Percentiles rank a stretch among this genome's conserved stretches.
phyloP scores from a whole-genome alignment of 2,888 invertebrate genomes.

The Dasypogon diadema region DNA sequence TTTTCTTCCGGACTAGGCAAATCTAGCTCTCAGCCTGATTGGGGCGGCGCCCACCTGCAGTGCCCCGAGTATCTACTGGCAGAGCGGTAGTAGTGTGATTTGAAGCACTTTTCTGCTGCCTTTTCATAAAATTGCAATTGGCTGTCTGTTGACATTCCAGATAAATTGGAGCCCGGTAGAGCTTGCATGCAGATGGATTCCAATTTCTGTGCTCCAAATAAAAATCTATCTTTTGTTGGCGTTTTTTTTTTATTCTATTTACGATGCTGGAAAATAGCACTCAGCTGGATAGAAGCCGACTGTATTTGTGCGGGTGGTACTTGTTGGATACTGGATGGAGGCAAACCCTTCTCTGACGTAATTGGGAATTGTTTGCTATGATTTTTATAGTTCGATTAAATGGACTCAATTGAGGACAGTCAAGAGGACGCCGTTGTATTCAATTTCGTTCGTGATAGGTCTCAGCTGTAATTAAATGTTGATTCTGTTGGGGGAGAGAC shows the following conservation, averaged over 20 bases:
- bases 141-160: slow-evolving; percentile 22
- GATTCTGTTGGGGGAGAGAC: too few species aligned
- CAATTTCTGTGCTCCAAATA: slow-evolving; percentile 26
- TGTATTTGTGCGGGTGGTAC: slow-evolving; percentile 14
- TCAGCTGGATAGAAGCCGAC: background rate
- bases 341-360: slow-evolving; percentile 27
- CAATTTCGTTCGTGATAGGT: too few species aligned
- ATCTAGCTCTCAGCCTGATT: too few species aligned
- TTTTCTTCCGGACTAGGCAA: background rate
- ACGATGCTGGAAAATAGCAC: slow-evolving; percentile 9
- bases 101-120: too few species aligned
- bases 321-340: background rate
- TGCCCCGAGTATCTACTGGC: too few species aligned
- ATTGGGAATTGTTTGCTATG: too few species aligned
- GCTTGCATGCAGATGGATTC: slow-evolving; percentile 10
- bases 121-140: background rate
- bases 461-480: too few species aligned
- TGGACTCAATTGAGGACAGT: too few species aligned
- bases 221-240: slow-evolving; percentile 12
- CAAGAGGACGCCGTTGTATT: too few species aligned
- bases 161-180: background rate
- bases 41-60: slow-evolving; percentile 6
- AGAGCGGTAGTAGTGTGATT: too few species aligned
- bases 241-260: slow-evolving; percentile 23
- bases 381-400: too few species aligned